Evolutionary conservation across 2,888 invertebrate genomes (phyloP).

Genomic region (Seira musarum): DNA sequence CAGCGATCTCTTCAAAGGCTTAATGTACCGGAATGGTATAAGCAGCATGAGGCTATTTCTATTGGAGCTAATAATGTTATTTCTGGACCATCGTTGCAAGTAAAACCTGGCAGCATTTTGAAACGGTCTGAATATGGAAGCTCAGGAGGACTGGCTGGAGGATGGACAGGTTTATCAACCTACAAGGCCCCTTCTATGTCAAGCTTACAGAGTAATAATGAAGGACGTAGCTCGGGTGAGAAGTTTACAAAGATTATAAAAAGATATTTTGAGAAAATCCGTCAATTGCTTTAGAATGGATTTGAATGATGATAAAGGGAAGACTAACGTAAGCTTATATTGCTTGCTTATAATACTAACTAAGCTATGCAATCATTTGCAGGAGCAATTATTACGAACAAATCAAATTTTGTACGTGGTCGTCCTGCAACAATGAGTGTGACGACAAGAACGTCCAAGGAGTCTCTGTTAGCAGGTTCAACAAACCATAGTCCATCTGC

Average conservation of each 20-base stretch:
- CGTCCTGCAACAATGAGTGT: constrained; percentile 67
- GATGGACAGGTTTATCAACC: constrained; percentile 78
- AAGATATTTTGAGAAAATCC: too few relatives aligned
- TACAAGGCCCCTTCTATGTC: constrained; percentile 88
- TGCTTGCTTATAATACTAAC: too few relatives aligned
- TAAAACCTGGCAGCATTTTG: constrained; percentile 45
- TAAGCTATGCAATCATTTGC: constrained; percentile 13
- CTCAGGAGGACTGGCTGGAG: constrained; percentile 76
- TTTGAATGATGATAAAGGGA: too few relatives aligned
- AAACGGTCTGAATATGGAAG: constrained; percentile 72
- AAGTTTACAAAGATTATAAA: too few relatives aligned
- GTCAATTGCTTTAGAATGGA: too few relatives aligned
- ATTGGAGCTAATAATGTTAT: constrained; percentile 62
- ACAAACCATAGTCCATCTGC: constrained; percentile 70
- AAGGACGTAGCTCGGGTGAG: constrained; percentile 65
- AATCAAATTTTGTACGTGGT: constrained; percentile 69
- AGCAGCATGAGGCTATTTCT: constrained; percentile 78
- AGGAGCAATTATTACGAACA: constrained; percentile 64
- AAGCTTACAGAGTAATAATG: constrained; percentile 70
- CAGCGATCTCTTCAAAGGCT: constrained; percentile 94
- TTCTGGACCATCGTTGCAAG: constrained; percentile 31
- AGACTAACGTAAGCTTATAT: too few relatives aligned
- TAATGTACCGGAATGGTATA: constrained; percentile 96
- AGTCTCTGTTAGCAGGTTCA: constrained; percentile 70
- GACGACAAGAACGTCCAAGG: constrained; percentile 62